Evolutionary conservation across 92 coral and sea anemone species (phyloP), one percentile per base, ranked within the genome.

Genomic region (Isaurus tuberculatus): DNA sequence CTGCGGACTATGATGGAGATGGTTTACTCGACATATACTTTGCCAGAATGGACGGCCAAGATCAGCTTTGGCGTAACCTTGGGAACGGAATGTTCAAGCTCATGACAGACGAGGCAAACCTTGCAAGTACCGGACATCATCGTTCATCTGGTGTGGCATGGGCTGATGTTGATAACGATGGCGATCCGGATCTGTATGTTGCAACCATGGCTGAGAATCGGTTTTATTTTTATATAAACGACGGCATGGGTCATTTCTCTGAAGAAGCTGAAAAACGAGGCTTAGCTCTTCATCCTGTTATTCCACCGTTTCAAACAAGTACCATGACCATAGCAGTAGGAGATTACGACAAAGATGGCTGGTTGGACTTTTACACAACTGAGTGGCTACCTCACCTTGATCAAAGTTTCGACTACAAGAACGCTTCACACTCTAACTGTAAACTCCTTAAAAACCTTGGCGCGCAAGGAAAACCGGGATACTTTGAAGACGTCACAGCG

Each of bases 321-420:
- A 94, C 97, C 43, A 92, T 97, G 99, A 94, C 98, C 10, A 93
- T 97, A 31, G 99, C 97, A 30, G 89, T 89, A 44, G 97, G 84
- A 36, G 99, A 97, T 83, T 97, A 97, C 80, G 95, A 97, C 79
- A 92, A 88, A 77, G 99, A 97, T 71, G 99, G 99, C 29, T 97
- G 99, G 99, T 88, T 97, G 34, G 99, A 97, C 70, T 84, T 97
- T 22, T 97, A 92, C 75, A 90, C 97, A 29, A 97, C 99, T 27
- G 99, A 97, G 77, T 97, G 99, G 99, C 78, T 97, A 17, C 99
- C 99, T 67, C 99, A 97, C 87, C 96, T 97, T 31, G 98, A 97
- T 79, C 98, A 90, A 66, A 89, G 98, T 75, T 97, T 94, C 49
- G 97, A 97, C 72, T 97, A 97, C 89, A 85, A 94, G 65, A 94